A percentile compares a stretch with the other conserved stretches of the same genome.
Evolutionary conservation across 2,797 vertebrate species (phyloP).

Genomic region (Thamnophis elegans): DNA sequence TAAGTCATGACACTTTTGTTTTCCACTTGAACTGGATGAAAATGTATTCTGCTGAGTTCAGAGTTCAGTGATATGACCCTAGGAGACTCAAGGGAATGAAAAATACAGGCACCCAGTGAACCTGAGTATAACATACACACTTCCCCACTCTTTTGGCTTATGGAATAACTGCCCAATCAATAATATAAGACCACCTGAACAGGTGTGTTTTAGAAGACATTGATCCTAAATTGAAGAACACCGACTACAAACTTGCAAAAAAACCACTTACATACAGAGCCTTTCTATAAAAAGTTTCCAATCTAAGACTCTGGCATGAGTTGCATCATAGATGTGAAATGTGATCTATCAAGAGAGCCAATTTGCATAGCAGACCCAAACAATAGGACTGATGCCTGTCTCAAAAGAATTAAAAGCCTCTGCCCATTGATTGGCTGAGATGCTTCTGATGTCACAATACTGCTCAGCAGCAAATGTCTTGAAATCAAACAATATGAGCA

Average conservation of each 20-base stretch:
- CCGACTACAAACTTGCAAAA: not conserved
- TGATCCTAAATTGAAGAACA: not conserved
- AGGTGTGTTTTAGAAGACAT: not conserved
- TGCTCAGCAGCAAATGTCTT: conserved; percentile 16
- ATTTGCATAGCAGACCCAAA: not conserved
- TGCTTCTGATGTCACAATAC: conserved; percentile 44
- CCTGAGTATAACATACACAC: not conserved
- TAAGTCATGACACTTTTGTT: not conserved
- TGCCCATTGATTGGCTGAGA: not conserved
- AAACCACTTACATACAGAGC: not conserved
- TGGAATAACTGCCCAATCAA: not conserved
- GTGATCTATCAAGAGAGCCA: not conserved
- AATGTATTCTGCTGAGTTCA: not conserved
- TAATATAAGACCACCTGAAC: not conserved
- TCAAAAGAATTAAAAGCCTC: conserved; percentile 3
- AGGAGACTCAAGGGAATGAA: not conserved
- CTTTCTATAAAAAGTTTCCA: not conserved
- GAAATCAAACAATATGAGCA: not conserved
- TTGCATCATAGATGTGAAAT: not conserved
- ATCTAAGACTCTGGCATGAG: not conserved
- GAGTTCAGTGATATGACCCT: not conserved
- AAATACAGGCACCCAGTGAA: not conserved
- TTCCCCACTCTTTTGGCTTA: not conserved
- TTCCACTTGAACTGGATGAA: not conserved
- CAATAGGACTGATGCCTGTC: not conserved